These are phyloP conservation scores for Myotis brandtii DNA, from an alignment of 2,113 vertebrate species.

Conservation along the genomic window DNA sequence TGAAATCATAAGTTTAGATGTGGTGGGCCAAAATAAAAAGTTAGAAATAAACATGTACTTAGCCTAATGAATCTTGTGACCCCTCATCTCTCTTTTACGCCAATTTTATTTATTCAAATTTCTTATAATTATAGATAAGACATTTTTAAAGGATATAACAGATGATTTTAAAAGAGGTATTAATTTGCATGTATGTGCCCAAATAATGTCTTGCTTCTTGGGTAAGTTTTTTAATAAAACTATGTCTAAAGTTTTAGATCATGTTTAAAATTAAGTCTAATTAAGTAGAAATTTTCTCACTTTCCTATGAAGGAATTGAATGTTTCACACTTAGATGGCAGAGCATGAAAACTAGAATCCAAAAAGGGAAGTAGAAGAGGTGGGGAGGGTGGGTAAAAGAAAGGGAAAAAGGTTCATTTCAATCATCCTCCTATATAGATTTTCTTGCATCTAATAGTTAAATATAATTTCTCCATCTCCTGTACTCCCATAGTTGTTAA, in stretches of 20 bases:
- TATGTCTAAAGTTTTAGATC: not conserved
- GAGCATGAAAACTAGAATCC: not conserved
- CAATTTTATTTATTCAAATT: conserved; percentile 15
- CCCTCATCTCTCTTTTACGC: not conserved
- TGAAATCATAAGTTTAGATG: not conserved
- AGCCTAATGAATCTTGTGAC: not conserved
- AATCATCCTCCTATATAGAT: not conserved
- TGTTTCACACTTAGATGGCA: not conserved
- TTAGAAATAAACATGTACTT: not conserved
- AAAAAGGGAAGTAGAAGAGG: not conserved
- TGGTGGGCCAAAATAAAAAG: not conserved
- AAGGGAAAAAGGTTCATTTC: not conserved
- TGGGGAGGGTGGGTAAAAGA: not conserved
- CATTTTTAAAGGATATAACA: not conserved
- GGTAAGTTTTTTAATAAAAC: not conserved
- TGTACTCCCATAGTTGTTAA: not conserved
- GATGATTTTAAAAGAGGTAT: not conserved
- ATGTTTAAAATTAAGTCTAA: not conserved
- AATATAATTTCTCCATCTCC: not conserved
- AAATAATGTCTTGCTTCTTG: not conserved
- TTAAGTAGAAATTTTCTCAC: not conserved
- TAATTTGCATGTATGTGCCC: not conserved
- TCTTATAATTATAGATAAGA: not conserved
- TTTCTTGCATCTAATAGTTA: not conserved
- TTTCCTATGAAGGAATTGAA: not conserved